Percentiles rank a stretch among this genome's conserved stretches.
Evolutionary conservation across 2,888 invertebrate species (phyloP).

Genomic region (Rhaphigaster nebulosa): DNA sequence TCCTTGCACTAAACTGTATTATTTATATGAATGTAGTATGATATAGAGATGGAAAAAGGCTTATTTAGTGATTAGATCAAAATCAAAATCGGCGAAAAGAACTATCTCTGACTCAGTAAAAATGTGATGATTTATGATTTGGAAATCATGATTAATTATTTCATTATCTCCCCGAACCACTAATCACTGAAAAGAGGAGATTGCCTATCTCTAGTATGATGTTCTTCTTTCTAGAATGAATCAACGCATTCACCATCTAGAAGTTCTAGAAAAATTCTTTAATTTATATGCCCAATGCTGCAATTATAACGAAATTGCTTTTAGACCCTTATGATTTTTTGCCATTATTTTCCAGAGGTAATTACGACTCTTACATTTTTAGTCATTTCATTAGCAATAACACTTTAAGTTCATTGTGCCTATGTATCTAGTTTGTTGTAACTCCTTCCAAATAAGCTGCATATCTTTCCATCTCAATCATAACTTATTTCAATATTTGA

Average conservation of each 20-base stretch:
- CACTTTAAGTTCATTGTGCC: not conserved
- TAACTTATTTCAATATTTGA: not conserved
- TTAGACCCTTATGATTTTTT: too few relatives aligned
- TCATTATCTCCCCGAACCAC: not conserved
- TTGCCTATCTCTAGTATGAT: not conserved
- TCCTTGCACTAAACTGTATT: too few relatives aligned
- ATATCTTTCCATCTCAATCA: not conserved
- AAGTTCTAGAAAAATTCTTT: too few relatives aligned
- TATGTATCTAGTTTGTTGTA: not conserved
- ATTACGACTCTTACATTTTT: not conserved
- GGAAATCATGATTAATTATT: not conserved
- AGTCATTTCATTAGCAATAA: not conserved
- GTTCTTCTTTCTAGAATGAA: not conserved
- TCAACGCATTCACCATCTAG: too few relatives aligned
- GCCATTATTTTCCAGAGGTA: not conserved
- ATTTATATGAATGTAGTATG: too few relatives aligned
- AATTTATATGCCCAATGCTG: too few relatives aligned
- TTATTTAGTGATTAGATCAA: too few relatives aligned
- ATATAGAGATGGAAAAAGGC: too few relatives aligned
- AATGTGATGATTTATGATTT: not conserved
- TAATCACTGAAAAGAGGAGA: not conserved
- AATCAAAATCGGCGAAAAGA: too few relatives aligned
- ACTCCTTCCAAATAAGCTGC: too few relatives aligned
- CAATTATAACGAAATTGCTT: too few relatives aligned
- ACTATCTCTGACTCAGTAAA: not conserved